A percentile compares a stretch with the other conserved stretches of the same genome.
These are phyloP conservation scores for Limnephilus rhombicus DNA, from an alignment of 2,888 invertebrate genomes.

Conservation along the genomic window DNA sequence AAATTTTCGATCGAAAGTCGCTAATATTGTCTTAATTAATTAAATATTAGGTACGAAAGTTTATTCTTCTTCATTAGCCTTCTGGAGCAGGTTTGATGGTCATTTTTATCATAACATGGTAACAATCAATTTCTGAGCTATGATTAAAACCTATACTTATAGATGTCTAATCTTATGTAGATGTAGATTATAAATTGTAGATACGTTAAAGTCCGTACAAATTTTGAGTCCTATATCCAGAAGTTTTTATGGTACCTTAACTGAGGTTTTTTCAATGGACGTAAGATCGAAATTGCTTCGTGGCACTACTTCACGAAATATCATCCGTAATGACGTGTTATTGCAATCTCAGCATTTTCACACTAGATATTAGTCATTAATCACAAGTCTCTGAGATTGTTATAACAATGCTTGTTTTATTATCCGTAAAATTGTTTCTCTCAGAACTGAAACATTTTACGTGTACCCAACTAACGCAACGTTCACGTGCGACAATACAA, in stretches of 20 bases:
- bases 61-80: background rate
- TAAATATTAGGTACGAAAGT: no score
- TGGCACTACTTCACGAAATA: background rate
- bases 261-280: background rate
- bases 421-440: slow-evolving; percentile 52
- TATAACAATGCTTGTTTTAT: slow-evolving; percentile 46
- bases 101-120: no score
- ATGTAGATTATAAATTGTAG: no score
- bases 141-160: no score
- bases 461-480: background rate
- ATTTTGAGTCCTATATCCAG: background rate
- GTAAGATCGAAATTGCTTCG: background rate
- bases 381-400: slow-evolving; percentile 18
- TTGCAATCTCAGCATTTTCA: background rate
- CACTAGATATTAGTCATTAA: slow-evolving; percentile 36
- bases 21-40: no score
- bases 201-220: no score
- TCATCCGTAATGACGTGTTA: background rate
- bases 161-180: no score
- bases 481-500: slow-evolving; percentile 39
- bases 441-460: slow-evolving; percentile 28
- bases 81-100: background rate
- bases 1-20: no score
- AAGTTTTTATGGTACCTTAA: background rate
- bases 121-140: no score